Evolutionary conservation across 2,113 vertebrate species (phyloP).

Genomic region (Gnathonemus echidnorhynchus): DNA sequence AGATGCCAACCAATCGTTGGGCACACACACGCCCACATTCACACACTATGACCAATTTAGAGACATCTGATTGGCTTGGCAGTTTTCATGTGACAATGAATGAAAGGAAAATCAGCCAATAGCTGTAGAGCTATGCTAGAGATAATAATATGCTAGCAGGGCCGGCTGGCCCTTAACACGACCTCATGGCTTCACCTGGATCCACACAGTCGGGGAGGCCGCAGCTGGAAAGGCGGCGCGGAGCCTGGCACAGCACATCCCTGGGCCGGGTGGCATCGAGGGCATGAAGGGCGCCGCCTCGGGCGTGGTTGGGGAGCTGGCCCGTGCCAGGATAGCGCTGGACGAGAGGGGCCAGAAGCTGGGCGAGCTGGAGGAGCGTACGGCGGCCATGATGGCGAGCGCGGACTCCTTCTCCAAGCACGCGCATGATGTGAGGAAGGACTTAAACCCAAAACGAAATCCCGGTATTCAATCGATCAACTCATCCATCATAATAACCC

Average conservation of each 20-base stretch:
- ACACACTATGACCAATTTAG: not conserved
- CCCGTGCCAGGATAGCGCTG: constrained; percentile 84
- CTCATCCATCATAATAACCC: not conserved
- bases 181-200: not conserved
- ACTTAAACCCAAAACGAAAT: not conserved
- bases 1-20: not conserved
- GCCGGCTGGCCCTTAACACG: not conserved
- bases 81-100: not conserved
- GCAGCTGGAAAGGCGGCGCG: constrained; percentile 83
- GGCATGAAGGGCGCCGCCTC: constrained; percentile 95
- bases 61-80: not conserved
- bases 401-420: constrained; percentile 96
- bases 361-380: constrained; percentile 88
- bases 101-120: not conserved
- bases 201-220: constrained; percentile 77
- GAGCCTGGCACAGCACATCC: constrained; percentile 93
- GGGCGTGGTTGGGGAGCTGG: constrained; percentile 86
- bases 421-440: constrained; percentile 75
- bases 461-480: not conserved
- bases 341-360: constrained; percentile 96
- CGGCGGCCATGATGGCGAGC: constrained; percentile 93
- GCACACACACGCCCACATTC: not conserved
- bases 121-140: not conserved
- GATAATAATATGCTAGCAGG: not conserved
- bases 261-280: constrained; percentile 88